These are phyloP conservation scores for Euwallacea similis DNA, from an alignment of 1,140 invertebrate species.

Conservation along the genomic window DNA sequence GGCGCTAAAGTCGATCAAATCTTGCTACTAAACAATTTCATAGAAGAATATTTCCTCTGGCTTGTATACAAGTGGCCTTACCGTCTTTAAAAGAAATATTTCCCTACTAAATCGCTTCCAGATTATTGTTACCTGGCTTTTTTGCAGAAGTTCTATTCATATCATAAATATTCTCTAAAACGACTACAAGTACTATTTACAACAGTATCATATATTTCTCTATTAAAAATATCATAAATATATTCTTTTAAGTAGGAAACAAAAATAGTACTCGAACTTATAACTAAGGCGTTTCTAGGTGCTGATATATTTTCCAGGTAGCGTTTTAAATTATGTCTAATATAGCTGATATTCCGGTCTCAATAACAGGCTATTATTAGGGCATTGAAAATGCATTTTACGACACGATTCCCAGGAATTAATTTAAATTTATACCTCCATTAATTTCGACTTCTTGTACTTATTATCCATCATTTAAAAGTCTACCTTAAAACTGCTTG, in stretches of 20 bases:
- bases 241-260: slow-evolving; percentile 55
- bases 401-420: not conserved
- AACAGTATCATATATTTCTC: slow-evolving; percentile 51
- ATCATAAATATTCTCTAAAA: slow-evolving; percentile 35
- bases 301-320: slow-evolving; percentile 43
- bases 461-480: slow-evolving; percentile 16
- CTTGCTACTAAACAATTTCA: not conserved
- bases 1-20: slow-evolving; percentile 19
- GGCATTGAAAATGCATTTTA: not conserved
- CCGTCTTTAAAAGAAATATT: not conserved
- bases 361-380: not conserved
- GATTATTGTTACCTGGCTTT: not conserved
- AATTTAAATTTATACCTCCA: no score
- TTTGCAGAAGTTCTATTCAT: not conserved
- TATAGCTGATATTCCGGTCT: not conserved
- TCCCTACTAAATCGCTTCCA: not conserved
- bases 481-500: slow-evolving; percentile 8
- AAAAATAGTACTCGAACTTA: slow-evolving; percentile 51
- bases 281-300: slow-evolving; percentile 48
- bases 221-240: slow-evolving; percentile 56
- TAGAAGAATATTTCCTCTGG: not conserved
- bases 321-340: slow-evolving; percentile 7
- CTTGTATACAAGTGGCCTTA: not conserved
- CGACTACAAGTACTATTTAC: slow-evolving; percentile 48
- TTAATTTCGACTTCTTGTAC: no score